Conservation (phyloP, 1,140 invertebrate genomes). For the Copidosoma floridanum region DNA sequence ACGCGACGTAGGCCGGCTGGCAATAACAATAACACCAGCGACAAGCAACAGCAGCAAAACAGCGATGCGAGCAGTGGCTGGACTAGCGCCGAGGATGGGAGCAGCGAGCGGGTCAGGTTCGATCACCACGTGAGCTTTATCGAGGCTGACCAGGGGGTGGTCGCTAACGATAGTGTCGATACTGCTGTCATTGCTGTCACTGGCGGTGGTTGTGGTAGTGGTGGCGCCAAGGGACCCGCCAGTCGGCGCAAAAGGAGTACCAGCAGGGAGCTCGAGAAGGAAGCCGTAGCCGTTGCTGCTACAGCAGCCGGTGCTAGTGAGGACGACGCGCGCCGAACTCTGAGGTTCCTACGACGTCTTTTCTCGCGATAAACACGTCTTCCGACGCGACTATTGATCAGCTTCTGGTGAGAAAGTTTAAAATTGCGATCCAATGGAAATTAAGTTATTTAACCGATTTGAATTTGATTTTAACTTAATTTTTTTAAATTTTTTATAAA, state of each 20-base stretch:
- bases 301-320: no score
- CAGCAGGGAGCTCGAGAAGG: constrained; percentile 38
- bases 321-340: constrained; percentile 29
- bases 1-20: constrained; percentile 48
- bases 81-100: constrained; percentile 59
- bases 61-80: constrained; percentile 50
- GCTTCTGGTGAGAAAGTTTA: constrained; percentile 20
- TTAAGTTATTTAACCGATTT: no score
- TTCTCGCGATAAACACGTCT: constrained; percentile 21
- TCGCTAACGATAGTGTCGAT: no score
- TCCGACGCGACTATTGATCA: neutral
- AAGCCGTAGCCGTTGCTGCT: constrained; percentile 36
- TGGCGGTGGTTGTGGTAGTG: constrained; percentile 22
- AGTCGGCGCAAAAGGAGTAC: constrained; percentile 48
- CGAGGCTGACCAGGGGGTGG: constrained; percentile 44
- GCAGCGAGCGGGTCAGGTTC: constrained; percentile 61
- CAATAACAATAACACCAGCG: constrained; percentile 41
- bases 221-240: constrained; percentile 25
- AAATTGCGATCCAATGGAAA: neutral
- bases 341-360: constrained; percentile 30
- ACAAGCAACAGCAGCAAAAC: constrained; percentile 47
- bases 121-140: constrained; percentile 60
- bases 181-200: no score
- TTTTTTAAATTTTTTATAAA: no score
- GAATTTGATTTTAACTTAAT: no score